Conservation (phyloP, 2,797 vertebrate genomes). For the Leptoclinus maculatus region DNA sequence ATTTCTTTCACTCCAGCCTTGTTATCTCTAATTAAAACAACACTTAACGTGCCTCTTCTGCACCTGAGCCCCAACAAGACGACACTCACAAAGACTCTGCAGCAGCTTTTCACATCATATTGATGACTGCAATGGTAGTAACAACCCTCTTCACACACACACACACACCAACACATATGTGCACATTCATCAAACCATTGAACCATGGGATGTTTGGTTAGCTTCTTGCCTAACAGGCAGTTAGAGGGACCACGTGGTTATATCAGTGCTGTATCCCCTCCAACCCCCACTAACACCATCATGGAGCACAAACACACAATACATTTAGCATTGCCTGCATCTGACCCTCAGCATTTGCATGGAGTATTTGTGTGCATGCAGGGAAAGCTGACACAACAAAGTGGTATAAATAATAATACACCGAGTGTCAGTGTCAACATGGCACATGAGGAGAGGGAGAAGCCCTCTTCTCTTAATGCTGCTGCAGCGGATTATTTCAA, state of each 20-base stretch:
- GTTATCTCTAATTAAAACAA: constrained; percentile 66
- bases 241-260: constrained; percentile 18
- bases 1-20: constrained; percentile 53
- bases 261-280: constrained; percentile 1
- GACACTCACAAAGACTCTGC: constrained; percentile 32
- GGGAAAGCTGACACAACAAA: constrained; percentile 41
- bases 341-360: constrained; percentile 65
- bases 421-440: constrained; percentile 34
- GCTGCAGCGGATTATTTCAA: constrained; percentile 47
- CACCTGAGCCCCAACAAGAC: constrained; percentile 64
- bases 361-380: constrained; percentile 46
- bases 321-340: constrained; percentile 52
- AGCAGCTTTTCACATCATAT: constrained; percentile 22
- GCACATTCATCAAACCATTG: constrained; percentile 65
- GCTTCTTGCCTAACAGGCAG: constrained; percentile 13
- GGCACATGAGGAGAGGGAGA: constrained; percentile 26
- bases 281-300: neutral
- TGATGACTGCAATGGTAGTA: neutral
- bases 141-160: constrained; percentile 3
- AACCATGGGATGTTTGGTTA: constrained; percentile 58
- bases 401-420: constrained; percentile 46
- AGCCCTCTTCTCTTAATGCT: constrained; percentile 12
- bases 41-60: constrained; percentile 46
- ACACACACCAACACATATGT: constrained; percentile 8
- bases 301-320: constrained; percentile 54